A percentile compares a stretch with the other conserved stretches of the same genome.
These are phyloP conservation scores for Dyspetes luteomarginatus DNA, from an alignment of 2,888 invertebrate species.

Conservation along the genomic window DNA sequence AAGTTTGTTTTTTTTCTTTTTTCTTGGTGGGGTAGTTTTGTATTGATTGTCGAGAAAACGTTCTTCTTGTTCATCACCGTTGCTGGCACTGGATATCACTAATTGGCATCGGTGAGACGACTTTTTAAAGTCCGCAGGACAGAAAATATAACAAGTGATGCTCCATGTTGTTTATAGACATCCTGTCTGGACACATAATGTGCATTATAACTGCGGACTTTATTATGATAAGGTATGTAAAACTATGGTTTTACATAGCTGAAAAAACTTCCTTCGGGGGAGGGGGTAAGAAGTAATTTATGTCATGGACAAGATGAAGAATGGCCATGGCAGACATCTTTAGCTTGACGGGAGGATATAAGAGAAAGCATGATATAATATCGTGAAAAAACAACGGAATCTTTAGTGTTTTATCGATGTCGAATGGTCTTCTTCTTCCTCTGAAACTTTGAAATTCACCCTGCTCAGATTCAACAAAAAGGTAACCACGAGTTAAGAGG, in stretches of 20 bases:
- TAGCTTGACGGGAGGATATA: background rate
- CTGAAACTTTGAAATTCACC: background rate
- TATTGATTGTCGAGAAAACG: background rate
- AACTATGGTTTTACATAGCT: too few relatives aligned
- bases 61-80: background rate
- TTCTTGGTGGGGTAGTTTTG: conserved; percentile 2
- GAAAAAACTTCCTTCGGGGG: too few relatives aligned
- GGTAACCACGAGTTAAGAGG: background rate
- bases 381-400: background rate
- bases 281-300: background rate
- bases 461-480: background rate
- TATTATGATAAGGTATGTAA: too few relatives aligned
- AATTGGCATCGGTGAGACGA: conserved; percentile 10
- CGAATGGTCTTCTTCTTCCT: background rate
- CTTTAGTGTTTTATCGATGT: background rate
- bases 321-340: background rate
- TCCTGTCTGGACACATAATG: background rate
- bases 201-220: too few relatives aligned
- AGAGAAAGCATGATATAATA: background rate
- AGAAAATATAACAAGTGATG: background rate
- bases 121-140: background rate
- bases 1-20: background rate
- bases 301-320: background rate
- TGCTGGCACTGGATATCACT: background rate
- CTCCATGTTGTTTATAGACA: background rate